A percentile compares a stretch with the other conserved stretches of the same genome.
phyloP scores from a whole-genome alignment of 2,888 invertebrate species.

The Eilema caniola region DNA sequence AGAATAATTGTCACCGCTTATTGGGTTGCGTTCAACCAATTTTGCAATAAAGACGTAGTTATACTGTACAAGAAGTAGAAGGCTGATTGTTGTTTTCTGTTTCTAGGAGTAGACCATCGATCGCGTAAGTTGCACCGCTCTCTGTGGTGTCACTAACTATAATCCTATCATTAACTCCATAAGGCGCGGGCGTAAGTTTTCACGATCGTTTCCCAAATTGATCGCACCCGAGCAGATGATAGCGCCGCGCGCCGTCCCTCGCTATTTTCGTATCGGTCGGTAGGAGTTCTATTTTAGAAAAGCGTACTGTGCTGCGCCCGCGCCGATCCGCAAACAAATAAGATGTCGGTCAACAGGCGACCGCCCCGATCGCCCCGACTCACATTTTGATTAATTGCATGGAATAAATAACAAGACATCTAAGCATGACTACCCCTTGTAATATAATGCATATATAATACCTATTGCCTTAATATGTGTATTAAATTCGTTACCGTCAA shows the following conservation, averaged over 20 bases:
- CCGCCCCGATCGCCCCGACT: constrained; percentile 63
- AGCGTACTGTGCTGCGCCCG: constrained; percentile 76
- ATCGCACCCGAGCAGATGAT: constrained; percentile 66
- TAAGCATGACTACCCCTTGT: constrained; percentile 74
- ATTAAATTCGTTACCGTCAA: constrained; percentile 61
- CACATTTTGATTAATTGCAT: constrained; percentile 72
- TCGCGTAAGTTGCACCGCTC: constrained; percentile 87
- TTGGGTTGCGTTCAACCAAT: constrained; percentile 63
- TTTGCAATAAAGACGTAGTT: constrained; percentile 65
- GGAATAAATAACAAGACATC: constrained; percentile 67
- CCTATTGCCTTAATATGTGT: constrained; percentile 58
- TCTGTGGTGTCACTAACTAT: constrained; percentile 86
- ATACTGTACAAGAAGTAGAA: constrained; percentile 72
- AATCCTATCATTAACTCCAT: constrained; percentile 77
- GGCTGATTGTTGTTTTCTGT: constrained; percentile 87
- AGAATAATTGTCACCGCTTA: constrained; percentile 78
- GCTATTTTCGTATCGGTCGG: constrained; percentile 77
- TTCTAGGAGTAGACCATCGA: constrained; percentile 88
- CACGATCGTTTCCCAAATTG: constrained; percentile 60
- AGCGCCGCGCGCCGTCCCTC: constrained; percentile 61
- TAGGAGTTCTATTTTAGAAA: constrained; percentile 80
- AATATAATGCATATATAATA: constrained; percentile 66
- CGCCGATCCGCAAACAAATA: constrained; percentile 73
- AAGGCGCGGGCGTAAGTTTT: constrained; percentile 75
- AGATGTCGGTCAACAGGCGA: constrained; percentile 79